Conservation (phyloP, 2,888 invertebrate species). For the Mythimna impura region DNA sequence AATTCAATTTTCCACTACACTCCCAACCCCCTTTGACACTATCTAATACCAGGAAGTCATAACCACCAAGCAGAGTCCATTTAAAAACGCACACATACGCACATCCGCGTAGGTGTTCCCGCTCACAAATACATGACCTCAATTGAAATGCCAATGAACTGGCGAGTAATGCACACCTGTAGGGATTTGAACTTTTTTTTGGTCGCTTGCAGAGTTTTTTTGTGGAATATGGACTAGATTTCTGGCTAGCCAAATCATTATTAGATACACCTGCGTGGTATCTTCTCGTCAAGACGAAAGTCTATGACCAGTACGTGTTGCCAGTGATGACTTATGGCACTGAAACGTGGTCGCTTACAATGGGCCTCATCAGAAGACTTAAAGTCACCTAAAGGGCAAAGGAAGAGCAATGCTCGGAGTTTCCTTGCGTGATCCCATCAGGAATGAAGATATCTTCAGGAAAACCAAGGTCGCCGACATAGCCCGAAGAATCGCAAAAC, state of each 20-base stretch:
- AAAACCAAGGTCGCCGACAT: too few relatives aligned
- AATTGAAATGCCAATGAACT: constrained; percentile 73
- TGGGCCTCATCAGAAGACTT: too few relatives aligned
- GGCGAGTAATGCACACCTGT: constrained; percentile 46
- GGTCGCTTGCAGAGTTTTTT: constrained; percentile 1
- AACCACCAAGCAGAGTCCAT: constrained; percentile 33
- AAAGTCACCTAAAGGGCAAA: too few relatives aligned
- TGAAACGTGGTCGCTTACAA: too few relatives aligned
- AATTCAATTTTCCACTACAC: neutral
- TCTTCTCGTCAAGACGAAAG: too few relatives aligned
- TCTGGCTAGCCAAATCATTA: neutral
- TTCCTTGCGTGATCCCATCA: too few relatives aligned
- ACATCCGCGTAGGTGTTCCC: constrained; percentile 39
- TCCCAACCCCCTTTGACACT: neutral
- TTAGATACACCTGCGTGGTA: too few relatives aligned
- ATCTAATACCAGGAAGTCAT: constrained; percentile 54
- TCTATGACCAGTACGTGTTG: too few relatives aligned
- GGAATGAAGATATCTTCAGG: too few relatives aligned
- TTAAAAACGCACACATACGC: constrained; percentile 52
- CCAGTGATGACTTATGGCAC: too few relatives aligned
- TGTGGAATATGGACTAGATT: neutral
- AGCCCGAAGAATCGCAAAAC: too few relatives aligned
- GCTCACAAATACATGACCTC: constrained; percentile 70
- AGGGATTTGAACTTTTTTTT: constrained; percentile 44
- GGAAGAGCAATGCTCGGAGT: too few relatives aligned